phyloP scores from a whole-genome alignment of 2,797 vertebrate genomes.

The Orientallactaga sibirica region DNA sequence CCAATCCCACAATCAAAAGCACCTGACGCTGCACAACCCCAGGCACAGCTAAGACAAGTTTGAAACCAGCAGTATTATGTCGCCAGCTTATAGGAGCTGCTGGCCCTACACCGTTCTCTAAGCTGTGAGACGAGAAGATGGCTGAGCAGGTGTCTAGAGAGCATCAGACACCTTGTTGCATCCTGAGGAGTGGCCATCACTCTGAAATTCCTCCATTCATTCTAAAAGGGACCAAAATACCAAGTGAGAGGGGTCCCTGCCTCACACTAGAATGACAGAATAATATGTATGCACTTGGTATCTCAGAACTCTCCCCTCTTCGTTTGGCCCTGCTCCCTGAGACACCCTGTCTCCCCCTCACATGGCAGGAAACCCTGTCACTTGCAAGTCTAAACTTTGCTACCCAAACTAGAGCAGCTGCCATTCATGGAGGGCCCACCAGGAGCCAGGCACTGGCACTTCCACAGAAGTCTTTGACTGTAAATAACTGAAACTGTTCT shows the following conservation, averaged over 20 bases:
- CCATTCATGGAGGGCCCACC: neutral
- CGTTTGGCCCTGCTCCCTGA: neutral
- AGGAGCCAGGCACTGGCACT: neutral
- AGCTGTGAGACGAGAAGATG: neutral
- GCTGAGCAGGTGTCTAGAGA: neutral
- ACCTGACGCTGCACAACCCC: neutral
- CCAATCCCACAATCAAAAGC: neutral
- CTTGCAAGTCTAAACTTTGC: neutral
- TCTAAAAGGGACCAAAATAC: neutral
- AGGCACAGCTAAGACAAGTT: neutral
- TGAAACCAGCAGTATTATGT: neutral
- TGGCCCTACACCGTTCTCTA: neutral
- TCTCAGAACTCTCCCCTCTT: neutral
- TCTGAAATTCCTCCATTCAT: neutral
- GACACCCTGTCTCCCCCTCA: neutral
- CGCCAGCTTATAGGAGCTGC: neutral
- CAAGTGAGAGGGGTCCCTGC: neutral
- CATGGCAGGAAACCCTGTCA: neutral
- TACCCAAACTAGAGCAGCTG: neutral
- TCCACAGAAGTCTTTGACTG: neutral
- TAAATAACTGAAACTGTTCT: slow-evolving; percentile 43
- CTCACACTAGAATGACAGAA: neutral
- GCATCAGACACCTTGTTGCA: neutral
- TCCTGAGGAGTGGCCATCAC: neutral
- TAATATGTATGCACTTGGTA: neutral